A percentile compares a stretch with the other conserved stretches of the same genome.
Conservation (phyloP, 2,113 vertebrate species). For the Phylloscopus trochiloides region DNA sequence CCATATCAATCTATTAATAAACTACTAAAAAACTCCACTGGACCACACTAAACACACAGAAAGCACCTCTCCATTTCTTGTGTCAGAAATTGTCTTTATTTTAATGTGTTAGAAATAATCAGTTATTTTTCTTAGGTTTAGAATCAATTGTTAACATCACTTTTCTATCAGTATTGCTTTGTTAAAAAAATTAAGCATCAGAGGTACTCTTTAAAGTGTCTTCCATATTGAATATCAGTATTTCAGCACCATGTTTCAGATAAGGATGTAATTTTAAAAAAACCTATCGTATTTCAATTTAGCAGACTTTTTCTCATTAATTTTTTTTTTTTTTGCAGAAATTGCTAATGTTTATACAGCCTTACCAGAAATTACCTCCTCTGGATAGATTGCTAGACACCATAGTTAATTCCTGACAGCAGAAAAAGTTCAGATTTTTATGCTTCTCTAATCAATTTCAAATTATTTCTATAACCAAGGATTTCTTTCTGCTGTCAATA, state of each 20-base stretch:
- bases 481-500: background rate
- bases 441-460: background rate
- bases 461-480: background rate
- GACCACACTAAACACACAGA: background rate
- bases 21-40: background rate
- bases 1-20: background rate
- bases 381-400: background rate
- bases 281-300: background rate
- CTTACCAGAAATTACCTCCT: background rate
- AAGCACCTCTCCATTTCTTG: fast-evolving
- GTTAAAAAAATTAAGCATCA: background rate
- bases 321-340: background rate
- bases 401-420: background rate
- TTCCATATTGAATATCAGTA: background rate
- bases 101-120: background rate
- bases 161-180: background rate
- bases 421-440: background rate
- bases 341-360: background rate
- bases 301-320: background rate
- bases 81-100: background rate
- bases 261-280: background rate
- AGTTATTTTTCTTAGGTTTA: background rate
- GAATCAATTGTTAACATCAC: background rate
- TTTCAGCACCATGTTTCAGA: background rate
- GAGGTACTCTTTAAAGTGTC: background rate